Base-by-base conservation (phyloP, 2,888 invertebrate species). In the Xylota segnis region DNA sequence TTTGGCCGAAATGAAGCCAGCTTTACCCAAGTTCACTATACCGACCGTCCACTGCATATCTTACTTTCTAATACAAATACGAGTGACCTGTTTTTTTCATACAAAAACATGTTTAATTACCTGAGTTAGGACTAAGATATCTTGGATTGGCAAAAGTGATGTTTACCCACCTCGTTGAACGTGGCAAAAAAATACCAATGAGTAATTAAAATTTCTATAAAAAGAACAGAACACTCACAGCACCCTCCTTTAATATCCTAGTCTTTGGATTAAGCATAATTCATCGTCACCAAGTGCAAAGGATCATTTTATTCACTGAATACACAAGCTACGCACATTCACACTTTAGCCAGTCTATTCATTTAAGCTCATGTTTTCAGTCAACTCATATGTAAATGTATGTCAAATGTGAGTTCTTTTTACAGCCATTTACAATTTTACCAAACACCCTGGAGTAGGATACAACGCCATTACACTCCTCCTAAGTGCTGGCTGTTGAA, bases 351-450 rank as follows among this genome's bases (percentile, higher is more conserved):
- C 10, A 63, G 5, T 6, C 43, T 10, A 29, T 43, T 16, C 47
- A 32, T 50, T 37, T 23, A 47, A 23, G 7, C 6, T 37, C 34
- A 65, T 29, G 34, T 23, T 34, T 66, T 37, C 52, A 37, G 37
- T 52, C 66, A n/a, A 1, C 14, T 9, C 16, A 70, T 58, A 77
- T 58, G 34, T 32, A 45, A 70, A 77, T 45, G 65, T 29, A 54
- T 72, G 71, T 72, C 63, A 79, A 56, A 70, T 59, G 63, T 43
- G 50, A 83, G 34, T 58, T 63, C 47, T 63, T 83, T 74, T 56
- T 50, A 45, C 61, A 68, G 47, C 32, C 68, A 75, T 84, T 70
- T 65, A 29, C 43, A 63, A 65, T 65, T 61, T 66, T 50, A 18
- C 50, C 63, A 79, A 43, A 75, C 79, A 79, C 70, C 75, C 72